These are phyloP conservation scores for Gryllus longicercus DNA, from an alignment of 2,888 invertebrate genomes.

Conservation along the genomic window DNA sequence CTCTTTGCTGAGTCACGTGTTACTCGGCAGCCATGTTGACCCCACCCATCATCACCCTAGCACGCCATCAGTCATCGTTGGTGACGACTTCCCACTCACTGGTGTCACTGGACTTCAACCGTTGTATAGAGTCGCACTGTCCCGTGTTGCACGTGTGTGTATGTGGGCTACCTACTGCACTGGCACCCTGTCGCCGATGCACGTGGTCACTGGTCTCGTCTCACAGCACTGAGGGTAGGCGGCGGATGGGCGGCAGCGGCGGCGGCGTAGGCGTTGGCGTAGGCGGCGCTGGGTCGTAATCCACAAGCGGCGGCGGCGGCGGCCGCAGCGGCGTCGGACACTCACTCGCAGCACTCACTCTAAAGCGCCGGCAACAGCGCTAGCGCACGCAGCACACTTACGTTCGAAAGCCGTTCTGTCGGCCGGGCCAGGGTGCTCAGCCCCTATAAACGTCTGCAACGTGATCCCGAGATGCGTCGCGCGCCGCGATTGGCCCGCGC, in stretches of 20 bases:
- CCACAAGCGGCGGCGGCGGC: constrained; percentile 1
- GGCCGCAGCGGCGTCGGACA: background rate
- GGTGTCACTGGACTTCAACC: too few relatives aligned
- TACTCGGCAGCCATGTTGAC: too few relatives aligned
- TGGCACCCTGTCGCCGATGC: background rate
- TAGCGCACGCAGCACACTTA: constrained; percentile 62
- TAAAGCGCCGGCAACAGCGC: background rate
- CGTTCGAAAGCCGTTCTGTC: constrained; percentile 97
- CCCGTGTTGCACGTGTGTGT: too few relatives aligned
- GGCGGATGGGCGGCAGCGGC: background rate
- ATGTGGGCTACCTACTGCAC: background rate
- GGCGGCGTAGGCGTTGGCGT: background rate
- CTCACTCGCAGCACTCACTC: constrained; percentile 12
- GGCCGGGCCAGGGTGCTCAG: constrained; percentile 66
- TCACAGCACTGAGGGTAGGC: too few relatives aligned
- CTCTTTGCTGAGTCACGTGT: too few relatives aligned
- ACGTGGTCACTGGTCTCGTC: background rate
- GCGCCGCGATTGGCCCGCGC: constrained; percentile 48
- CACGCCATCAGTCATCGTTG: too few relatives aligned
- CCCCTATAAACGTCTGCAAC: constrained; percentile 78
- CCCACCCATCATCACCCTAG: too few relatives aligned
- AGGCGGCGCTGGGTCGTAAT: background rate
- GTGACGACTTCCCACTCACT: too few relatives aligned
- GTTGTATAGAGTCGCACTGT: too few relatives aligned
- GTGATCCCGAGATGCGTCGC: constrained; percentile 63